Conservation (phyloP, 2,888 invertebrate genomes). For the Ecdyonurus torrentis region DNA sequence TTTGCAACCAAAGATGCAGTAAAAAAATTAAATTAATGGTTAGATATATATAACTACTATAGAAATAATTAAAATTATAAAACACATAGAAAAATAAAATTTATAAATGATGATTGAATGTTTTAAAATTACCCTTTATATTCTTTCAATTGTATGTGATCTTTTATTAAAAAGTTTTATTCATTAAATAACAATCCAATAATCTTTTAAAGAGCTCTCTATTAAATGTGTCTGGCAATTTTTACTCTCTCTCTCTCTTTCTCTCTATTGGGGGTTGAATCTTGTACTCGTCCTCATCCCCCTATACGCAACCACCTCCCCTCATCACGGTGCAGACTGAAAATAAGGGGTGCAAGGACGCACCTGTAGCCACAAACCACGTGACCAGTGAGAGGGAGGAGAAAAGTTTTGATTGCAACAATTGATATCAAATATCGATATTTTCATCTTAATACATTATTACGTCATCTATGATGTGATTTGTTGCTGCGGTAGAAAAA, state of each 20-base stretch:
- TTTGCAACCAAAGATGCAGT: no score
- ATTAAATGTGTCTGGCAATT: not conserved
- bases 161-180: not conserved
- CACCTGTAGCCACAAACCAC: not conserved
- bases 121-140: not conserved
- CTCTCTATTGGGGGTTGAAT: no score
- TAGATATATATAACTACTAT: not conserved
- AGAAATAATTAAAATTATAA: not conserved
- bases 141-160: not conserved
- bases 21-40: not conserved
- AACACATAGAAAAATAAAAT: not conserved
- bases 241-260: no score
- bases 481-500: not conserved
- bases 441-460: not conserved
- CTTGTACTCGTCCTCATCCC: not conserved
- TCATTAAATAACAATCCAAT: not conserved
- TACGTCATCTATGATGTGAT: not conserved
- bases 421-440: not conserved
- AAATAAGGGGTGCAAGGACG: not conserved
- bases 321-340: no score
- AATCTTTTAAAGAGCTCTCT: not conserved
- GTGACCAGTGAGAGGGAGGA: not conserved
- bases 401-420: not conserved
- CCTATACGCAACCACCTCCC: no score
- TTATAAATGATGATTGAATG: not conserved